Percentiles rank a stretch among this genome's conserved stretches.
Evolutionary conservation across 2,113 vertebrate genomes (phyloP).

Genomic region (Nesoenas mayeri): DNA sequence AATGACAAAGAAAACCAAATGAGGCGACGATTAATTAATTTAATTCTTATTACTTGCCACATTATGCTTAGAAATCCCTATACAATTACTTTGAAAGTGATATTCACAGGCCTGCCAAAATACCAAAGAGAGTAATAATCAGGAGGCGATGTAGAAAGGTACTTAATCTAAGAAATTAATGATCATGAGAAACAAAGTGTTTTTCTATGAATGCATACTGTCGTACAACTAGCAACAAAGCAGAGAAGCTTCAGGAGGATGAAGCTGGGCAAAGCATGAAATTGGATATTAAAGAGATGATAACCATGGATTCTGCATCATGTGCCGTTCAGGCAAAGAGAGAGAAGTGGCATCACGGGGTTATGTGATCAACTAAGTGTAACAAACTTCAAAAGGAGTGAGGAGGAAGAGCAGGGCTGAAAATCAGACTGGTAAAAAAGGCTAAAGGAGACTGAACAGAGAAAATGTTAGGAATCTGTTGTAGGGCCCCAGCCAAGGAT

Average conservation of each 20-base stretch:
- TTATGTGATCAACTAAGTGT: neutral
- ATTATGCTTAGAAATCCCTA: neutral
- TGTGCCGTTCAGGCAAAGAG: neutral
- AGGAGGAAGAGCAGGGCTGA: neutral
- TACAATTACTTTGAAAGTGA: neutral
- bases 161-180: neutral
- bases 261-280: neutral
- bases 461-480: neutral
- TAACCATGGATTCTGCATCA: fast-evolving
- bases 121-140: neutral
- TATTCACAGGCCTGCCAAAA: neutral
- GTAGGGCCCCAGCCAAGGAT: neutral
- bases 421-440: neutral
- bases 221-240: neutral
- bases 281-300: neutral
- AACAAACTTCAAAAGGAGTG: neutral
- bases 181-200: neutral
- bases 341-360: neutral
- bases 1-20: neutral
- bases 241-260: neutral
- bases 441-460: neutral
- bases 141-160: neutral
- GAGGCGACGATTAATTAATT: neutral
- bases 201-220: neutral
- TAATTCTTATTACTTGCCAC: neutral